Base-by-base conservation (phyloP, 2,797 vertebrate species). In the Malurus splendens region DNA sequence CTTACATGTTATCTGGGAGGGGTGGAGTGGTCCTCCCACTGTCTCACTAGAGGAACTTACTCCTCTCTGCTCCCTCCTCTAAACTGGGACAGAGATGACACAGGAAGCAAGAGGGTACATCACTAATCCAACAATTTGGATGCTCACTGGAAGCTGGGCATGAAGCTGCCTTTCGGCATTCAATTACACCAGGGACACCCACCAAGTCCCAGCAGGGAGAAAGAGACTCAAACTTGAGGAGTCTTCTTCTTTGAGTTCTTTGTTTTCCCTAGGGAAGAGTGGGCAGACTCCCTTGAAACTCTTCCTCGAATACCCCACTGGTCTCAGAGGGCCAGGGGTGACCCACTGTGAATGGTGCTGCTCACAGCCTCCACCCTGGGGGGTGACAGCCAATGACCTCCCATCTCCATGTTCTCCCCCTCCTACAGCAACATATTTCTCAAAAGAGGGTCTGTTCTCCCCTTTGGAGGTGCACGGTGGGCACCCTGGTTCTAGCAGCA, bases 401-500 rank as follows among this genome's bases (percentile, higher is more conserved):
- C 57, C 4, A 14, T 14, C 45, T 39, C 45, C 57, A 19, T 1
- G 1, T 36, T n/a, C 23, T 18, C 38, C 19, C 60, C n/a, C 59
- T 79, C 33, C 64, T 30, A 2, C 30, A 51, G 54, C 4, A 3
- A 30, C 44, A 51, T 3, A 2, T 18, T 0, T 39, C 36, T 47
- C 45, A 62, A 16, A n/a, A 0, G 42, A 54, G 33, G n/a, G 18
- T 70, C 57, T 67, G 61, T 4, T 59, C 62, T 30, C n/a, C 38
- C 30, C 30, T 50, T 39, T 13, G 3, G 1, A 65, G 28, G 28
- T 1, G 1, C 39, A 18, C 0, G 0, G n/a, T 17, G 42, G 42
- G 36, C 47, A 76, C 36, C 15, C 30, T 22, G 18, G 30, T 18
- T 65, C 41, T 17, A 70, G 41, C 59, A 75, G 39, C 2, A 41